These are phyloP conservation scores for Trichonephila clavipes DNA, from an alignment of 1,140 invertebrate genomes.

Conservation along the genomic window DNA sequence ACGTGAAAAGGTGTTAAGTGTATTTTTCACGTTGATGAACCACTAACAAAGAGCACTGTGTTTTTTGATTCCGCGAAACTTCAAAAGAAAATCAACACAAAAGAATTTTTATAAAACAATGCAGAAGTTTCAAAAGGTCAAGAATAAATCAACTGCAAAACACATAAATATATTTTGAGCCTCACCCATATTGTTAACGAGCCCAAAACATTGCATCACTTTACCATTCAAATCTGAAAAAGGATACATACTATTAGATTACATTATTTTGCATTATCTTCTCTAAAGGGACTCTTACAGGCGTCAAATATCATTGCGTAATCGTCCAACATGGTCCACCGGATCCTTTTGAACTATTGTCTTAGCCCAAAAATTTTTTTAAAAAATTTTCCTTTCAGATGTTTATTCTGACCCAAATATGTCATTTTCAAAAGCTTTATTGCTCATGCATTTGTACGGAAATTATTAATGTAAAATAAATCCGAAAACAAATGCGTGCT, in stretches of 20 bases:
- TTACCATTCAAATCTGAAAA: background rate
- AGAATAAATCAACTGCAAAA: no score
- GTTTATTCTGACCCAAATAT: background rate
- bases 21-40: no score
- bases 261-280: background rate
- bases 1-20: no score
- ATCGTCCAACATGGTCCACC: background rate
- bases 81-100: no score
- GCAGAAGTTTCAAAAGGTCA: no score
- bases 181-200: no score
- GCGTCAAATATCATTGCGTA: slow-evolving; percentile 1
- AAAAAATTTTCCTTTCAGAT: background rate
- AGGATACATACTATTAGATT: background rate
- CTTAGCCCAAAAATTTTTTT: background rate
- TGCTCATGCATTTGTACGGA: background rate
- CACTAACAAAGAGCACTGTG: no score
- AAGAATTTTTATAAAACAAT: no score
- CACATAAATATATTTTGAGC: no score
- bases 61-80: no score
- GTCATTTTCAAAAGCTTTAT: background rate
- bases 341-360: slow-evolving; percentile 27
- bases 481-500: background rate
- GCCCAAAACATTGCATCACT: background rate
- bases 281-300: background rate
- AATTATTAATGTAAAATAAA: background rate